Conservation (phyloP, 2,113 vertebrate genomes). For the Petroica traversi region DNA sequence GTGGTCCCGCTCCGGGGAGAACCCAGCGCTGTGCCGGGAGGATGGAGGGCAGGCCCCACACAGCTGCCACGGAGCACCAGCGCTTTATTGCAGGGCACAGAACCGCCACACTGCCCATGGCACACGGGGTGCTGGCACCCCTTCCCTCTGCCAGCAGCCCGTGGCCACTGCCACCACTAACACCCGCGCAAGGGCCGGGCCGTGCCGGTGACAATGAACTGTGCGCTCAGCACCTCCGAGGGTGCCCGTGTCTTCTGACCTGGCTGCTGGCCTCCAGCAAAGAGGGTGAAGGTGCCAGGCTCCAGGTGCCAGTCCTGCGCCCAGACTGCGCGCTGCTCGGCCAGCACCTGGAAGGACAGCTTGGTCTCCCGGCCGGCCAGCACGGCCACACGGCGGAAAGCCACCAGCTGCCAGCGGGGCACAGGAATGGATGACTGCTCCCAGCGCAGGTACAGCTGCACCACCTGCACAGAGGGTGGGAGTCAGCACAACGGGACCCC, state of each 20-base stretch:
- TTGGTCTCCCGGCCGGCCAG: not conserved
- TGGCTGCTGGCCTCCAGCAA: slow-evolving; percentile 54
- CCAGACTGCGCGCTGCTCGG: slow-evolving; percentile 48
- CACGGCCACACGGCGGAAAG: slow-evolving; percentile 16
- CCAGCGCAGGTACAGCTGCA: slow-evolving; percentile 71
- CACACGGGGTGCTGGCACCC: accelerated
- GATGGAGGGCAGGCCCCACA: not conserved
- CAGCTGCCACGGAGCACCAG: not conserved
- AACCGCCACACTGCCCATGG: accelerated
- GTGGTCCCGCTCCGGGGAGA: accelerated
- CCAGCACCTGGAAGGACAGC: slow-evolving; percentile 26
- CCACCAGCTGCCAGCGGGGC: slow-evolving; percentile 70
- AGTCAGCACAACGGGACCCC: accelerated
- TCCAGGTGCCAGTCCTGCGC: slow-evolving; percentile 36
- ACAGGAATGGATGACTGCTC: slow-evolving; percentile 22
- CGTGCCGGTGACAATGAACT: not conserved
- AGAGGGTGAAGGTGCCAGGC: slow-evolving; percentile 60
- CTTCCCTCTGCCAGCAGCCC: not conserved
- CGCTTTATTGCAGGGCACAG: not conserved
- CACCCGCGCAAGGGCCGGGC: not conserved
- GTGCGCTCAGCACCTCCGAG: slow-evolving; percentile 12
- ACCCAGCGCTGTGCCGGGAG: not conserved
- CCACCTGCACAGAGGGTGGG: not conserved
- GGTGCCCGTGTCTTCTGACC: not conserved
- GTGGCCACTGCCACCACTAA: not conserved